Evolutionary conservation across 2,113 vertebrate species (phyloP), one percentile per base, ranked within the genome.

Genomic region (Forbesichthys papilliferus): DNA sequence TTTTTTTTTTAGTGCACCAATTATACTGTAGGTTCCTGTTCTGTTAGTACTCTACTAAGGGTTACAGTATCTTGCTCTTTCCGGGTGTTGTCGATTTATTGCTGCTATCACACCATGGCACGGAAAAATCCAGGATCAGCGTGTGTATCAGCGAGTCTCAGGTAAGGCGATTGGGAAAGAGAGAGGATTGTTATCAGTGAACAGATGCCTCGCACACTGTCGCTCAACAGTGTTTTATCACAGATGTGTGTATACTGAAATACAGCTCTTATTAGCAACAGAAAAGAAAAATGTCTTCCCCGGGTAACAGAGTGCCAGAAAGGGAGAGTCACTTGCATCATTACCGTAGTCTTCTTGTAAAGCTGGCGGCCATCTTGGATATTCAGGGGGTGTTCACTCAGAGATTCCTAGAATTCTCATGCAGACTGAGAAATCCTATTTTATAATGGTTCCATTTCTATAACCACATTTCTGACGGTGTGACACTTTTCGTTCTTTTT

Each of bases 141-240:
- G 42, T 51, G 71, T 36, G 36, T 42, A 20, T 33, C 70, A 4
- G 61, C 53, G 10, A n/a, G 55, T 63, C 58, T 74, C 67, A 60
- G 66, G 18, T 59, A 1, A 11, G 68, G 34, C 51, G 69, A 65
- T 53, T 47, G 57, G 73, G 69, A 67, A 65, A 13, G 60, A 71
- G 60, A 71, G 66, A 13, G 57, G 53, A 54, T 80, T 54, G 70
- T 84, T 86, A 87, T 88, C 85, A 68, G 64, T 53, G 48, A n/a
- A 67, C 48, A 79, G 66, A 68, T 78, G 46, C 73, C 67, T 47
- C 59, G 68, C 64, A 73, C 66, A 54, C 20, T 58, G 59, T 61
- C 71, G 66, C 71, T 64, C 61, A 52, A 67, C 53, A 68, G 69
- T 64, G 59, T 61, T 69, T 81, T 78, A 77, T 84, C 80, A 51